phyloP scores from a whole-genome alignment of 1,140 invertebrate species.

The Geopemphigus sp. region DNA sequence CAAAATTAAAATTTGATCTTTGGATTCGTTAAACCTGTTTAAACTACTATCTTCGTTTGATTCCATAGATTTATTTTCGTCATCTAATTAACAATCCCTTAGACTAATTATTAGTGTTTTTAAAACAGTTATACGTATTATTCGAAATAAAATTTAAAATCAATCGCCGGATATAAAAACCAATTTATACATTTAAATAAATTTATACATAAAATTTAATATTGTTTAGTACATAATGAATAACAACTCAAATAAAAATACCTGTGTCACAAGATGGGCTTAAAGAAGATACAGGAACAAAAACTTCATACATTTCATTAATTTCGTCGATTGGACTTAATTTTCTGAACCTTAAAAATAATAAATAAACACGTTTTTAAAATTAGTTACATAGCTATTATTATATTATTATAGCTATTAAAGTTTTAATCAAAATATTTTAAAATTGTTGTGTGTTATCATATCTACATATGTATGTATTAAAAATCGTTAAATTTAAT shows the following conservation, averaged over 20 bases:
- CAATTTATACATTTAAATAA: neutral
- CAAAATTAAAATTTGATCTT: conserved; percentile 33
- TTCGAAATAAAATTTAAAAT: neutral
- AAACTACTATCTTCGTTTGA: conserved; percentile 45
- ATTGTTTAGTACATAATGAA: neutral
- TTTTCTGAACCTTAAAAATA: conserved; percentile 7
- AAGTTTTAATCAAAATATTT: too few relatives aligned
- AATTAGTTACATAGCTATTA: too few relatives aligned
- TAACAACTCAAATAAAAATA: neutral
- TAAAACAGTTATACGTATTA: neutral
- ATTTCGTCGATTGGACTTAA: conserved; percentile 37
- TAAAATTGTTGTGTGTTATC: too few relatives aligned
- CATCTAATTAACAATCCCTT: conserved; percentile 27
- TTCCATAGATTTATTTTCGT: conserved; percentile 44
- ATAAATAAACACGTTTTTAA: neutral
- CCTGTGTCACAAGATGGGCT: conserved; percentile 40
- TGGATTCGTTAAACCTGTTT: conserved; percentile 20
- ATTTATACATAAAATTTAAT: neutral
- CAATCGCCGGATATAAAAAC: neutral
- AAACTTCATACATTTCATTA: conserved; percentile 36
- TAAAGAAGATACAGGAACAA: conserved; percentile 44
- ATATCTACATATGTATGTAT: too few relatives aligned
- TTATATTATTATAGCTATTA: too few relatives aligned
- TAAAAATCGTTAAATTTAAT: too few relatives aligned
- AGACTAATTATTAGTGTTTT: neutral